Percentiles rank a stretch among this genome's conserved stretches.
phyloP scores from a whole-genome alignment of 2,888 invertebrate species.

The Acholoe squamosa region DNA sequence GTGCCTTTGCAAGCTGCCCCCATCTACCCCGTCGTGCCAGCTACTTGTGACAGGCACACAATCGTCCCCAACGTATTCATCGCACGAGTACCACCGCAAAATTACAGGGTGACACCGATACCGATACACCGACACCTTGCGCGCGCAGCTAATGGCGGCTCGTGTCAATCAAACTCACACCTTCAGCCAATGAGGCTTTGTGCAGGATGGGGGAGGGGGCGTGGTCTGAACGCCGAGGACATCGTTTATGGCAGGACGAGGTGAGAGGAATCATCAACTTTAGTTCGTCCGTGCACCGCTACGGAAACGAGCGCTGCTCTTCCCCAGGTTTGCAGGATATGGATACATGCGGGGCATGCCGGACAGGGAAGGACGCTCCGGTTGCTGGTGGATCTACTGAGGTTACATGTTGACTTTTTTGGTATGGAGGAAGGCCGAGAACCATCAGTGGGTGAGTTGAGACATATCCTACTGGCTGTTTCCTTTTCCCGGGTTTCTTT shows the following conservation, averaged over 20 bases:
- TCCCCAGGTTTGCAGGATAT: not conserved
- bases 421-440: too few species aligned
- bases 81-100: not conserved
- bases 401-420: too few species aligned
- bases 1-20: not conserved
- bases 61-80: conserved; percentile 11
- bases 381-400: too few species aligned
- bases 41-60: not conserved
- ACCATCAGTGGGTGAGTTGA: too few species aligned
- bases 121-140: conserved; percentile 38
- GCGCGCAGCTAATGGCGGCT: conserved; percentile 45
- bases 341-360: too few species aligned
- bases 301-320: not conserved
- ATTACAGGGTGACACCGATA: conserved; percentile 43
- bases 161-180: conserved; percentile 58
- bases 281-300: not conserved
- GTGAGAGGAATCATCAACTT: conserved; percentile 26
- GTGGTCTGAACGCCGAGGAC: conserved; percentile 15
- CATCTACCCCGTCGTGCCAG: not conserved
- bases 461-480: too few species aligned
- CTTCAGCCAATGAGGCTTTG: conserved; percentile 47
- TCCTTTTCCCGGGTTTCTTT: too few species aligned
- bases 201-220: conserved; percentile 34
- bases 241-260: conserved; percentile 1
- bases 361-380: too few species aligned